Percentiles rank a stretch among this genome's conserved stretches.
phyloP scores from a whole-genome alignment of 2,113 vertebrate genomes.

The Arenaria interpres region DNA sequence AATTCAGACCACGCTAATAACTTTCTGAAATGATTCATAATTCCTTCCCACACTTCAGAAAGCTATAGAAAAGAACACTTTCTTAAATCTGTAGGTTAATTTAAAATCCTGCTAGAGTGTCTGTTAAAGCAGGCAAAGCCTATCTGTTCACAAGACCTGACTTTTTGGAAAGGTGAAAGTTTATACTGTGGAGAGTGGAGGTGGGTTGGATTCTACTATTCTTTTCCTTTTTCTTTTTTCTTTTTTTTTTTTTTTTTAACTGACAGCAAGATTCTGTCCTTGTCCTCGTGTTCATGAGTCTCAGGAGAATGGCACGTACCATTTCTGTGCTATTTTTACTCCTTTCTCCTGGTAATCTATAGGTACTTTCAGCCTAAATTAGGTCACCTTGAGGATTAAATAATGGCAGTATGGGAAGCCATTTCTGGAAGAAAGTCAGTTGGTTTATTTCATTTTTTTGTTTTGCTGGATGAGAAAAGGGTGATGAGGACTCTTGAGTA shows the following conservation, averaged over 20 bases:
- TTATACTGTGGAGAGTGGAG: neutral
- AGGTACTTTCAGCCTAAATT: neutral
- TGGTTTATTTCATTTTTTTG: neutral
- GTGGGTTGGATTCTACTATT: neutral
- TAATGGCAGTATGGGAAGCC: neutral
- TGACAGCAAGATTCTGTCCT: neutral
- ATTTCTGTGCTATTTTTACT: constrained; percentile 34
- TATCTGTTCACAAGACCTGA: neutral
- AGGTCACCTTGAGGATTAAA: constrained; percentile 7
- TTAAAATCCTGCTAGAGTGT: neutral
- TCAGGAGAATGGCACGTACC: neutral
- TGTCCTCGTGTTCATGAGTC: neutral
- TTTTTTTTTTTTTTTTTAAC: neutral
- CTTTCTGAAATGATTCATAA: neutral
- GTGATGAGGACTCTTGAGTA: neutral
- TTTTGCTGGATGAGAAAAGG: neutral
- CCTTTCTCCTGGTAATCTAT: neutral
- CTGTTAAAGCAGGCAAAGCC: neutral
- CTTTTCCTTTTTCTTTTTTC: neutral
- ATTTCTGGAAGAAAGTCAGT: neutral
- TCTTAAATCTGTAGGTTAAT: neutral
- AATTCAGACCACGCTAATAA: neutral
- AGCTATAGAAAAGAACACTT: neutral
- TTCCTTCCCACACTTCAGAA: neutral
- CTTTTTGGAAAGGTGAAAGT: neutral